Percentiles rank a stretch among this genome's conserved stretches.
These are phyloP conservation scores for Calephelis virginiensis DNA, from an alignment of 1,140 invertebrate genomes.

Conservation along the genomic window DNA sequence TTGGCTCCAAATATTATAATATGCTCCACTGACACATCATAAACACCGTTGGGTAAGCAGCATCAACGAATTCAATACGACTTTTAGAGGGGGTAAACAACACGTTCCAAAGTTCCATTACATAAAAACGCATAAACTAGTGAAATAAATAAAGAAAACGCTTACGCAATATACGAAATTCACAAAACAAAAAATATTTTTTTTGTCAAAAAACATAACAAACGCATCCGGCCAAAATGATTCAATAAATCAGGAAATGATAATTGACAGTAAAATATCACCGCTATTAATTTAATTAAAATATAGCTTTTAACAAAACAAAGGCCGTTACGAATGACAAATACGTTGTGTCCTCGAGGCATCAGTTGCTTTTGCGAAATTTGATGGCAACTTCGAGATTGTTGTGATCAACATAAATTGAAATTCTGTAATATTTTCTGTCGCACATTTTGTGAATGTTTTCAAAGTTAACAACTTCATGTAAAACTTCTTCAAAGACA, in stretches of 20 bases:
- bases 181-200: not conserved
- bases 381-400: constrained; percentile 36
- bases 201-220: not conserved
- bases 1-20: no score
- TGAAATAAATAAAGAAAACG: not conserved
- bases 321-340: constrained; percentile 53
- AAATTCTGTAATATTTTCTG: constrained; percentile 15
- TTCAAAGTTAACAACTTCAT: not conserved
- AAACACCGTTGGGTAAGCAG: no score
- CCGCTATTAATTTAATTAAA: constrained; percentile 61
- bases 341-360: constrained; percentile 53
- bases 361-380: constrained; percentile 52
- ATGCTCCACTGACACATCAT: no score
- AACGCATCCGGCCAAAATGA: constrained; percentile 23
- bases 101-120: no score
- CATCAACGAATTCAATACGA: no score
- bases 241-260: constrained; percentile 48
- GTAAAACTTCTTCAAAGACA: no score
- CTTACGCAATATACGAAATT: not conserved
- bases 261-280: constrained; percentile 62
- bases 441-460: not conserved
- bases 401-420: constrained; percentile 7
- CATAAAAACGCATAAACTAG: no score
- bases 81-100: no score
- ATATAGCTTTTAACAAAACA: constrained; percentile 58